Evolutionary conservation across 2,797 vertebrate species (phyloP).

Genomic region (Valencia hispanica): DNA sequence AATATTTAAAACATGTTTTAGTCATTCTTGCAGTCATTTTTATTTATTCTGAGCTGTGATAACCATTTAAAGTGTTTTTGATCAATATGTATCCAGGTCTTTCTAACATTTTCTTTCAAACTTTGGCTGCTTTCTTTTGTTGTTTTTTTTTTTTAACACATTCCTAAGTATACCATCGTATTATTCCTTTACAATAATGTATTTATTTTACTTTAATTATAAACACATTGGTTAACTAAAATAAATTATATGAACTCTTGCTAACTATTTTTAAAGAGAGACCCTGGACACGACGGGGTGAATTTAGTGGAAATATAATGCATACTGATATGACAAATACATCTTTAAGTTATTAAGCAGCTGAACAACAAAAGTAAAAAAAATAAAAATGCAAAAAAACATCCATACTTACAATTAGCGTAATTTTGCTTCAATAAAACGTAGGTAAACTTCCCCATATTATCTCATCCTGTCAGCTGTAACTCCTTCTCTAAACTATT

Average conservation of each 20-base stretch:
- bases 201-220: not conserved
- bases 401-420: no score
- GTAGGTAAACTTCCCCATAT: no score
- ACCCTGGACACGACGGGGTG: no score
- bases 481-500: no score
- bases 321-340: no score
- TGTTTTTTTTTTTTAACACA: not conserved
- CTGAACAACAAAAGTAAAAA: no score
- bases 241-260: not conserved
- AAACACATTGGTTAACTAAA: not conserved
- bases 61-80: not conserved
- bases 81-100: not conserved
- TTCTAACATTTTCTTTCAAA: not conserved
- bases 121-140: not conserved
- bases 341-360: no score
- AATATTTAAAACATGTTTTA: not conserved
- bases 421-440: no score
- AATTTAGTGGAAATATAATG: no score
- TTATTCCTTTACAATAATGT: not conserved
- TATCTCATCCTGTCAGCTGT: no score
- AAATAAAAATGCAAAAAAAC: no score
- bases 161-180: not conserved
- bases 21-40: not conserved
- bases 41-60: not conserved
- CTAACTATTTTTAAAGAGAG: no score